These are phyloP conservation scores for Spodoptera litura DNA, from an alignment of 1,140 invertebrate species.

Conservation along the genomic window DNA sequence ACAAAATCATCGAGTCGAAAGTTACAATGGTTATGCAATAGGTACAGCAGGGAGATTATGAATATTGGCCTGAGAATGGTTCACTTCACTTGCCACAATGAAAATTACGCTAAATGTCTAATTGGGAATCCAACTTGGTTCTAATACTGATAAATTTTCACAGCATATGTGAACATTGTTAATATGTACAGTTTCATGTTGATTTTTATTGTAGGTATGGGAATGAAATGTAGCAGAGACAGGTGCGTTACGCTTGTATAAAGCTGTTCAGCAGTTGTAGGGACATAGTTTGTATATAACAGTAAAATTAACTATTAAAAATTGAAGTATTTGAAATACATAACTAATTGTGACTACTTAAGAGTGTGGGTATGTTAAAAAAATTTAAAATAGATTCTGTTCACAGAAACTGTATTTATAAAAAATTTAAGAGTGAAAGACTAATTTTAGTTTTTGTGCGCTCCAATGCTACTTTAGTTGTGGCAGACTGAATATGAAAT, in stretches of 20 bases:
- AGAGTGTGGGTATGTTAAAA: slow-evolving; percentile 24
- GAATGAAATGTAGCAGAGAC: slow-evolving; percentile 27
- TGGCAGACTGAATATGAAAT: slow-evolving; percentile 32
- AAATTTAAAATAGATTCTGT: background rate
- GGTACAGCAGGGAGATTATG: background rate
- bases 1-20: slow-evolving; percentile 9
- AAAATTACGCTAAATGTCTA: slow-evolving; percentile 20
- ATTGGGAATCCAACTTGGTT: slow-evolving; percentile 11
- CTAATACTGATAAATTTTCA: slow-evolving; percentile 21
- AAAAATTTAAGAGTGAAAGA: background rate
- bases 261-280: slow-evolving; percentile 43
- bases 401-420: background rate
- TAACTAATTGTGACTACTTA: slow-evolving; percentile 31
- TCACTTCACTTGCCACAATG: background rate
- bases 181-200: slow-evolving; percentile 46
- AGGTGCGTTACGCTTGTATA: slow-evolving; percentile 29
- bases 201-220: slow-evolving; percentile 40
- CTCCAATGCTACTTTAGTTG: background rate
- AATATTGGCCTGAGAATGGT: slow-evolving; percentile 1
- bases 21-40: slow-evolving; percentile 1
- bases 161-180: slow-evolving; percentile 33
- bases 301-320: slow-evolving; percentile 41
- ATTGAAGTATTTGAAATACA: slow-evolving; percentile 44
- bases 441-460: background rate
- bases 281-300: slow-evolving; percentile 46